Conservation (phyloP, 2,888 invertebrate genomes). For the Agriopis aurantiaria region DNA sequence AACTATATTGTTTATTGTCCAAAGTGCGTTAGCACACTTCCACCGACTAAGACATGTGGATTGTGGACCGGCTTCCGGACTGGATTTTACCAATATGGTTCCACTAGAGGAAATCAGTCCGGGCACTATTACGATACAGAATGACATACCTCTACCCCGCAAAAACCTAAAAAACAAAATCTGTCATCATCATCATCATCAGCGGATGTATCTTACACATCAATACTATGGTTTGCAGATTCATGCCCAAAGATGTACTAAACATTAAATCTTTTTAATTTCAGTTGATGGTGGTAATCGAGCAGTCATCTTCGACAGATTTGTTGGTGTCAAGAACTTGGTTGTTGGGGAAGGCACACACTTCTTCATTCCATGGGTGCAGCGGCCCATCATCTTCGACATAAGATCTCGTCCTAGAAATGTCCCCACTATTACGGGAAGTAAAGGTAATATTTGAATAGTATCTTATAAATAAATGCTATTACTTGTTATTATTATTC, state of each 20-base stretch:
- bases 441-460: slow-evolving; percentile 90
- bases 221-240: background rate
- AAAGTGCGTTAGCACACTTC: no score
- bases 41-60: no score
- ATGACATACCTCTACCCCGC: no score
- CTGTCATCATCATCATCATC: no score
- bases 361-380: slow-evolving; percentile 99
- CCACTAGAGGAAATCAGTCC: no score
- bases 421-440: slow-evolving; percentile 98
- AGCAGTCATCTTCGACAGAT: slow-evolving; percentile 99
- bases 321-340: slow-evolving; percentile 95
- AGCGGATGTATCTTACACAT: background rate
- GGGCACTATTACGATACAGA: no score
- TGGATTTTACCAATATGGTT: no score
- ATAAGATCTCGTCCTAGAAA: slow-evolving; percentile 98
- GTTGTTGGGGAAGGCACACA: slow-evolving; percentile 99
- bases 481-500: no score
- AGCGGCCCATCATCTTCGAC: slow-evolving; percentile 99
- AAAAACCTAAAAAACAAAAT: no score
- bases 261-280: slow-evolving; percentile 54
- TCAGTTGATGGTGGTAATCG: slow-evolving; percentile 99
- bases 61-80: no score
- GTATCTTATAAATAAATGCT: background rate
- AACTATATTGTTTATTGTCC: no score
- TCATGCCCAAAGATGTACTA: background rate